A percentile compares a stretch with the other conserved stretches of the same genome.
phyloP scores from a whole-genome alignment of 2,888 invertebrate genomes.

The Sinotaia quadrata region DNA sequence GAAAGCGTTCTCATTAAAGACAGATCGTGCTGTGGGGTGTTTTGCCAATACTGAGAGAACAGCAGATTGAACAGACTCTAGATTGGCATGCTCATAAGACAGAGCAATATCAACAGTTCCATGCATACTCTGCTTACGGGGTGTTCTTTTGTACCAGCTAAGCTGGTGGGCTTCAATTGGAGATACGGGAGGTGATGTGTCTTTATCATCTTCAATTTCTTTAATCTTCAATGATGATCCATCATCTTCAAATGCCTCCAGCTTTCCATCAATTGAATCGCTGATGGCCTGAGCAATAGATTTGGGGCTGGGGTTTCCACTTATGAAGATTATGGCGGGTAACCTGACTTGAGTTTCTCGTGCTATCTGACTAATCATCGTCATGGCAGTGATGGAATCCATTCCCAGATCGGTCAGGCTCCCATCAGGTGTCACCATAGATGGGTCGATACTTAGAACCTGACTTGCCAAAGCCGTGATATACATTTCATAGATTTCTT shows the following conservation, averaged over 20 bases:
- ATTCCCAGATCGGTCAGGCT: constrained; percentile 42
- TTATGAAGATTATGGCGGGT: constrained; percentile 33
- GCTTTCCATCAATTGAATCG: constrained; percentile 28
- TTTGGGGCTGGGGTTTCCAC: constrained; percentile 24
- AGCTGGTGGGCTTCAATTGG: constrained; percentile 31
- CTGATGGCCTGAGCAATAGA: constrained; percentile 32
- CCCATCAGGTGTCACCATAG: constrained; percentile 29
- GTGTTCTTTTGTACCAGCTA: constrained; percentile 27
- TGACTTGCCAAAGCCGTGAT: constrained; percentile 32
- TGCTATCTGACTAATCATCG: constrained; percentile 37
- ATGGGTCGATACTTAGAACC: constrained; percentile 38
- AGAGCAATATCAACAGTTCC: constrained; percentile 32
- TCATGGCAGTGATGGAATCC: constrained; percentile 54
- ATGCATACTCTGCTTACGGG: constrained; percentile 30
- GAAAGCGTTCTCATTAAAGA: constrained; percentile 20
- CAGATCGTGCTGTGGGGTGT: constrained; percentile 25
- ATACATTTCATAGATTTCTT: constrained; percentile 34
- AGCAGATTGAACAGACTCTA: constrained; percentile 14
- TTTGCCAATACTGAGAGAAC: constrained; percentile 23
- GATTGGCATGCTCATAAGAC: constrained; percentile 17
- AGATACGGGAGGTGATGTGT: constrained; percentile 17
- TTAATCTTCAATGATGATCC: constrained; percentile 18
- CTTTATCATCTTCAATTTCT: constrained; percentile 16
- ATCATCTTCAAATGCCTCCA: constrained; percentile 24
- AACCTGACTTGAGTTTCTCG: constrained; percentile 31